Percentiles rank a stretch among this genome's conserved stretches.
These are phyloP conservation scores for Riparia riparia DNA, from an alignment of 2,113 vertebrate genomes.

Conservation along the genomic window DNA sequence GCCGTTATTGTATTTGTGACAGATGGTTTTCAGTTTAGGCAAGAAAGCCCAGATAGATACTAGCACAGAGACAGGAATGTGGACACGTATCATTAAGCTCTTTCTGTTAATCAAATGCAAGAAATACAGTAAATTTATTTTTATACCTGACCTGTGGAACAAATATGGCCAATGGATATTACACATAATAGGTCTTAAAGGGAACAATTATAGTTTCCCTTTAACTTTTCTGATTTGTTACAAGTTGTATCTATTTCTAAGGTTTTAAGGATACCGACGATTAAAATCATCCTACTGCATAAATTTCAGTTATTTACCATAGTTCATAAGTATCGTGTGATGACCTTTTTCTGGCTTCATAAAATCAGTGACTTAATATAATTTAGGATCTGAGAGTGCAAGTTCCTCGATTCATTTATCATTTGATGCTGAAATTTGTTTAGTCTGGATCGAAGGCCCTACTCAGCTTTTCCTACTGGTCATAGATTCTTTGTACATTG, in stretches of 20 bases:
- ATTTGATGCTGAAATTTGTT: slow-evolving; percentile 64
- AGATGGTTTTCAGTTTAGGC: slow-evolving; percentile 26
- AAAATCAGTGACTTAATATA: slow-evolving; percentile 51
- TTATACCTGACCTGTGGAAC: neutral
- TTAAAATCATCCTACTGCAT: slow-evolving; percentile 8
- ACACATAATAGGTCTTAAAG: neutral
- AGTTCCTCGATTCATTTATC: slow-evolving; percentile 53
- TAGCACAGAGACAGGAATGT: neutral
- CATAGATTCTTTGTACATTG: neutral
- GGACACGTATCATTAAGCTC: neutral
- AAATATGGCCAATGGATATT: neutral
- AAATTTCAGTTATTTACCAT: slow-evolving; percentile 56
- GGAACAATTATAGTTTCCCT: slow-evolving; percentile 40
- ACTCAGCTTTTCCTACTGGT: neutral
- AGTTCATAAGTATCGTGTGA: slow-evolving; percentile 47
- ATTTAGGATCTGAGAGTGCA: slow-evolving; percentile 54
- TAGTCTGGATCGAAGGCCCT: slow-evolving; percentile 54
- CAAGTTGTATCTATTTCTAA: slow-evolving; percentile 1
- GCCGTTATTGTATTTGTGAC: neutral
- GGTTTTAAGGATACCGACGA: slow-evolving; percentile 7
- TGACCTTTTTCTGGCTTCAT: slow-evolving; percentile 62
- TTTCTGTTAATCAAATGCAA: slow-evolving; percentile 35
- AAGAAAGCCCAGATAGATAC: slow-evolving; percentile 5
- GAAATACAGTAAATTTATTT: neutral
- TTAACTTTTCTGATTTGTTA: slow-evolving; percentile 36